phyloP scores from a whole-genome alignment of 2,113 vertebrate genomes.

The Otocyon megalotis region DNA sequence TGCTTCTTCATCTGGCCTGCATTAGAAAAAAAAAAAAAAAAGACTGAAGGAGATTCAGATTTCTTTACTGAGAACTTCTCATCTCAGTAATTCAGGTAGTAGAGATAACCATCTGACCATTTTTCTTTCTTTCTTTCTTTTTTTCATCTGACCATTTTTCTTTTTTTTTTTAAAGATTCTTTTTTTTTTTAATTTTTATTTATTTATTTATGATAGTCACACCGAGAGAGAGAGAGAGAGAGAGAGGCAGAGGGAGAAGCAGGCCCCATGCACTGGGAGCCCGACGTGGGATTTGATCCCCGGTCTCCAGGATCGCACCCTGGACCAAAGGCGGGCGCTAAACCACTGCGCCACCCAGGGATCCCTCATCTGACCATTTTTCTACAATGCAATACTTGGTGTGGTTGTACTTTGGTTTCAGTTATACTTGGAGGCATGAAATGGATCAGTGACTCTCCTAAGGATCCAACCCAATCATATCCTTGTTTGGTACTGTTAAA shows the following conservation, averaged over 20 bases:
- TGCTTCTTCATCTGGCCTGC: conserved; percentile 27
- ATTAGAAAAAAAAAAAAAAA: conserved; percentile 24
- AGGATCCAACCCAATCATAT: background rate
- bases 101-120: background rate
- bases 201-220: too few relatives aligned
- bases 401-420: background rate
- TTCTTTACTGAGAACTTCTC: conserved; percentile 23
- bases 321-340: too few relatives aligned
- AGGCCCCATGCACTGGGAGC: too few relatives aligned
- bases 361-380: background rate
- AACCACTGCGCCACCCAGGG: too few relatives aligned
- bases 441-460: background rate
- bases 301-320: too few relatives aligned
- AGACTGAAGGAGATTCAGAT: background rate
- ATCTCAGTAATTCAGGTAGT: conserved; percentile 22
- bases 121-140: too few relatives aligned
- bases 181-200: too few relatives aligned
- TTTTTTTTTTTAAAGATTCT: too few relatives aligned
- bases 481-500: background rate
- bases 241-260: too few relatives aligned
- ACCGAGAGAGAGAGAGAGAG: too few relatives aligned
- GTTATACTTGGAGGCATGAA: background rate
- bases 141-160: background rate
- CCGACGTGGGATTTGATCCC: too few relatives aligned
- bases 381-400: background rate